Conservation (phyloP, 2,113 vertebrate species). For the Corvus cornix region DNA sequence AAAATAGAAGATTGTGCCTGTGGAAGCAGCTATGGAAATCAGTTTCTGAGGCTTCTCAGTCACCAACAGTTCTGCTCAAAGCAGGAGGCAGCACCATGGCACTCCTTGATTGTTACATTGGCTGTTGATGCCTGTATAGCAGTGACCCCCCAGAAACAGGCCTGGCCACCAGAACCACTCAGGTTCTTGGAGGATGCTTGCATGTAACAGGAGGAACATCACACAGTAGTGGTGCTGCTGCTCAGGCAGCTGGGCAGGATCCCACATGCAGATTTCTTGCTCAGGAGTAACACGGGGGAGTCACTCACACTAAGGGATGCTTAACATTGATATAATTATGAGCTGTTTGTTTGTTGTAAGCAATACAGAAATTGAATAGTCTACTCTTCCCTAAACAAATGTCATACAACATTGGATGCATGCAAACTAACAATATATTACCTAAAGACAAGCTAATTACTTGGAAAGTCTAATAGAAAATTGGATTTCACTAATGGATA, state of each 20-base stretch:
- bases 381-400: neutral
- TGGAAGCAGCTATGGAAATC: neutral
- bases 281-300: neutral
- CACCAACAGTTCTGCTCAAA: neutral
- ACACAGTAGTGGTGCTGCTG: neutral
- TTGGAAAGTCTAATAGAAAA: neutral
- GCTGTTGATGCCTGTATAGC: neutral
- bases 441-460: slow-evolving; percentile 13
- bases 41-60: neutral
- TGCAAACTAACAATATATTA: neutral
- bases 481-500: neutral
- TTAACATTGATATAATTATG: neutral
- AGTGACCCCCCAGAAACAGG: neutral
- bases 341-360: neutral
- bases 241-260: neutral
- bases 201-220: neutral
- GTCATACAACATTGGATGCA: neutral
- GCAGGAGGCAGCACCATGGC: neutral
- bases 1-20: neutral
- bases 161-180: neutral
- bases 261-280: neutral
- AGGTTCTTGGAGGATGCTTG: neutral
- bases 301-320: neutral
- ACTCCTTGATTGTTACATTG: neutral
- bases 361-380: neutral